Percentiles rank a stretch among this genome's conserved stretches.
Evolutionary conservation across 1,140 invertebrate genomes (phyloP).

Genomic region (Hypsibius dujardini): DNA sequence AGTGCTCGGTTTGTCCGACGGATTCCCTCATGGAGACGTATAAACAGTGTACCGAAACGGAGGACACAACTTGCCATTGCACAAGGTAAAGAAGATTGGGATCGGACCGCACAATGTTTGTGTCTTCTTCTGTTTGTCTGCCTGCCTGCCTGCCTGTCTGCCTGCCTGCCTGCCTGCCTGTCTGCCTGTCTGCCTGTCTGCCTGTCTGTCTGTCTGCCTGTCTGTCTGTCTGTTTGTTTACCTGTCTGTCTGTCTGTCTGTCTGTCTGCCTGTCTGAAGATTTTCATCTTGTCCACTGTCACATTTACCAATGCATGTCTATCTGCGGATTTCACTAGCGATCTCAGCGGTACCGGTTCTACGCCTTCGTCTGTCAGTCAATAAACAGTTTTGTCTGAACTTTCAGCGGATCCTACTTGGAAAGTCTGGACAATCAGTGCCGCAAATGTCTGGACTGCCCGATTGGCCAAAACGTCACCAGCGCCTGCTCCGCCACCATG

Average conservation of each 20-base stretch:
- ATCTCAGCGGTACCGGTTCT: too few relatives aligned
- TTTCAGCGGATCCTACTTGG: background rate
- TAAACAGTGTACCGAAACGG: background rate
- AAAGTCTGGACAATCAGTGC: background rate
- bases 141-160: too few relatives aligned
- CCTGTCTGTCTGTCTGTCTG: too few relatives aligned
- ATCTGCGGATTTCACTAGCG: too few relatives aligned
- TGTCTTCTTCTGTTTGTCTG: too few relatives aligned
- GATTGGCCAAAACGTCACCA: background rate
- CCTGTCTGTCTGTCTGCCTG: too few relatives aligned
- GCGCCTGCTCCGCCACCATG: background rate
- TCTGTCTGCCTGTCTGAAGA: too few relatives aligned
- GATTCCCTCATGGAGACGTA: background rate
- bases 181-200: too few relatives aligned
- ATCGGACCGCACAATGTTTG: too few relatives aligned
- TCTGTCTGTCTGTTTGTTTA: too few relatives aligned
- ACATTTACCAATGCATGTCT: background rate
- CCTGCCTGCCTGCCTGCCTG: too few relatives aligned
- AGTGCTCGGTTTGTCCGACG: conserved; percentile 3
- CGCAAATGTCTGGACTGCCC: background rate
- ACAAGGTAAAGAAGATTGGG: background rate
- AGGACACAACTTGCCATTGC: background rate
- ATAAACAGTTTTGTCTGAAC: background rate
- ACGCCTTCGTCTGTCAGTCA: background rate
- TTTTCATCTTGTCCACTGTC: background rate